These are phyloP conservation scores for Poecilia picta DNA, from an alignment of 2,797 vertebrate genomes.

Conservation along the genomic window DNA sequence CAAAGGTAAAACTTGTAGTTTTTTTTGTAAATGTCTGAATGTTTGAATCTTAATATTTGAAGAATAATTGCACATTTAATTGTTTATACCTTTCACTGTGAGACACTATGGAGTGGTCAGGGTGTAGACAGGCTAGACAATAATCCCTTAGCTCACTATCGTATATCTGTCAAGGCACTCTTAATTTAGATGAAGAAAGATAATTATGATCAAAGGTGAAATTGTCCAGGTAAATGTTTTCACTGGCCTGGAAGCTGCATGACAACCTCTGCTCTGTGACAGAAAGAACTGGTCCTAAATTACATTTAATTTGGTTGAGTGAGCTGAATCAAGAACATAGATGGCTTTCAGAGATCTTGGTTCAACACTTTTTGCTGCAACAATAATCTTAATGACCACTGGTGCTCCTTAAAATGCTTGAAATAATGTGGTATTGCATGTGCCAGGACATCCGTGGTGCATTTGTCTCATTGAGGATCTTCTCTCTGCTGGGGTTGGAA, in stretches of 20 bases:
- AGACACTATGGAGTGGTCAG: not conserved
- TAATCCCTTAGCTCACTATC: not conserved
- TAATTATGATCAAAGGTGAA: slow-evolving; percentile 8
- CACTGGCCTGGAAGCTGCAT: not conserved
- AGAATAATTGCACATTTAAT: not conserved
- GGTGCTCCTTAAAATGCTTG: slow-evolving; percentile 61
- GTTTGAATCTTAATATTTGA: not conserved
- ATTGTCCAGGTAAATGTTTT: slow-evolving; percentile 1
- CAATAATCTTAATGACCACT: slow-evolving; percentile 22
- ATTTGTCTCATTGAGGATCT: slow-evolving; percentile 32
- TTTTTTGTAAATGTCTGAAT: not conserved
- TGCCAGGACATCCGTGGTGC: slow-evolving; percentile 50
- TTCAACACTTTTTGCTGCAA: slow-evolving; percentile 31
- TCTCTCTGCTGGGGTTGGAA: slow-evolving; percentile 26
- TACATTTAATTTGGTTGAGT: slow-evolving; percentile 12
- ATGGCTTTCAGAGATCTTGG: slow-evolving; percentile 45
- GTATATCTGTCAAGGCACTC: not conserved
- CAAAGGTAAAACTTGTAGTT: not conserved
- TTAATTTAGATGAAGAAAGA: slow-evolving; percentile 4
- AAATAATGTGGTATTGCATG: slow-evolving; percentile 59
- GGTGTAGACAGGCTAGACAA: not conserved
- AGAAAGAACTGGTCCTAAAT: not conserved
- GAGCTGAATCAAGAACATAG: slow-evolving; percentile 35
- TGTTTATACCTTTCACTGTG: not conserved
- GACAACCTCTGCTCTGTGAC: not conserved